phyloP scores from a whole-genome alignment of 2,113 vertebrate genomes.

The Oryzias curvinotus region DNA sequence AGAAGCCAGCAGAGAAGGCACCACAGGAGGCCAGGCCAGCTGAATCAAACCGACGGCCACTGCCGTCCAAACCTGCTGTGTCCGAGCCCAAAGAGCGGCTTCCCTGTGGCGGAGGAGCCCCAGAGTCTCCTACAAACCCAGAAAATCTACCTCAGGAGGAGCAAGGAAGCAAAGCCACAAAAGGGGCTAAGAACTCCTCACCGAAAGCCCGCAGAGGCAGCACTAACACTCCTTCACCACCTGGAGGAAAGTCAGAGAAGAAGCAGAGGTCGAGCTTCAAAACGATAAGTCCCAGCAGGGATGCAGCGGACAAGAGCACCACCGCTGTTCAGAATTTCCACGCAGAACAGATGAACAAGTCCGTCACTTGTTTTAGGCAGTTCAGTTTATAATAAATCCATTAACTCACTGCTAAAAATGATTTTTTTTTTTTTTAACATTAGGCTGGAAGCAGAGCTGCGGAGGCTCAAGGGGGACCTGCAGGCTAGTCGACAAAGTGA shows the following conservation, averaged over 20 bases:
- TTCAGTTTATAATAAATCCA: neutral
- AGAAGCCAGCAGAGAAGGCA: conserved; percentile 59
- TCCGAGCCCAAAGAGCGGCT: conserved; percentile 57
- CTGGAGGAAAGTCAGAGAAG: conserved; percentile 72
- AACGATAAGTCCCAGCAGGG: conserved; percentile 69
- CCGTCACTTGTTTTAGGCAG: neutral
- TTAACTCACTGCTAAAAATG: neutral
- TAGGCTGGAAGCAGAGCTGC: conserved; percentile 80
- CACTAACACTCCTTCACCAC: conserved; percentile 59
- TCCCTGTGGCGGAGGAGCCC: conserved; percentile 26
- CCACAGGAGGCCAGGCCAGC: conserved; percentile 49
- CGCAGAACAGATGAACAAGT: conserved; percentile 76
- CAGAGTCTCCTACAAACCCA: conserved; percentile 41
- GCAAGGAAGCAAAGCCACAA: conserved; percentile 60
- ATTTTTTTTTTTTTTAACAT: neutral
- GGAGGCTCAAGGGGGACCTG: conserved; percentile 76
- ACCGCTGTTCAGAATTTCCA: conserved; percentile 62
- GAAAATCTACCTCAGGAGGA: conserved; percentile 81
- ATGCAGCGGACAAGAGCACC: conserved; percentile 53
- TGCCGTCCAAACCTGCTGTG: conserved; percentile 44
- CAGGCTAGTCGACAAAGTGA: conserved; percentile 78
- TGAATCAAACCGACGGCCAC: conserved; percentile 55
- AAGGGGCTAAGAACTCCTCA: conserved; percentile 68
- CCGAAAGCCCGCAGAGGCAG: conserved; percentile 68
- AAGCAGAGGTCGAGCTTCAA: conserved; percentile 72